Evolutionary conservation across 2,113 vertebrate genomes (phyloP), one percentile per base, ranked within the genome.

Genomic region (Aphelocoma coerulescens): DNA sequence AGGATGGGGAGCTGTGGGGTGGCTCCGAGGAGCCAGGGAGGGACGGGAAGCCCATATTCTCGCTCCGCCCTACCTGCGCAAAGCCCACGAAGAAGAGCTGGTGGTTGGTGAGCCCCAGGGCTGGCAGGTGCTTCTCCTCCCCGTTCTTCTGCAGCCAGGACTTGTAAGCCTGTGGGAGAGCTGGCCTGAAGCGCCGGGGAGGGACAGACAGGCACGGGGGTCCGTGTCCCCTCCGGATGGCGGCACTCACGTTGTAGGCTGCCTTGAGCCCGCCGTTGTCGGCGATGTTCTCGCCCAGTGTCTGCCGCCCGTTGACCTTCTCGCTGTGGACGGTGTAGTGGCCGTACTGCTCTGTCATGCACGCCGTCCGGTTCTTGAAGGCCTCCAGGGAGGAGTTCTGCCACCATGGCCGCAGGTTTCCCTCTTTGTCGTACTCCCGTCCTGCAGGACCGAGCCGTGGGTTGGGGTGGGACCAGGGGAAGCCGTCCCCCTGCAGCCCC

Each of bases 51-150:
- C 16, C 19, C 43, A 68, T 49, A 23, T 9, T 13, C 27, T 11
- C 0, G 0, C n/a, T 48, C 16, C 2, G 2, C 30, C 52, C 89
- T 97, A 99, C 99, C 99, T 99, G 99, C 6, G 99, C 99, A 43
- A 99, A 99, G 76, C 99, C 99, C 83, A 99, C 98, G 8, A 99
- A 99, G 98, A 99, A 99, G 69, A 99, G 99, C 97, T 99, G 99
- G 88, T 99, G 98, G 78, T 99, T 99, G 85, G 99, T 99, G 92
- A 99, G 98, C 69, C 98, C 99, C 87, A 99, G 98, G 0, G 99
- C 99, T 8, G 99, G 99, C 63, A 99, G 98, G 72, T 44, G 97
- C 90, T 98, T 99, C 95, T 99, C 99, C 27, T 99, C 98, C 9
- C 99, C 99, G 0, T 99, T 98, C 90, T 91, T 98, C 91, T 97